phyloP scores from a whole-genome alignment of 53 echinoderm and acorn worm genomes.

The Henricia sp. region DNA sequence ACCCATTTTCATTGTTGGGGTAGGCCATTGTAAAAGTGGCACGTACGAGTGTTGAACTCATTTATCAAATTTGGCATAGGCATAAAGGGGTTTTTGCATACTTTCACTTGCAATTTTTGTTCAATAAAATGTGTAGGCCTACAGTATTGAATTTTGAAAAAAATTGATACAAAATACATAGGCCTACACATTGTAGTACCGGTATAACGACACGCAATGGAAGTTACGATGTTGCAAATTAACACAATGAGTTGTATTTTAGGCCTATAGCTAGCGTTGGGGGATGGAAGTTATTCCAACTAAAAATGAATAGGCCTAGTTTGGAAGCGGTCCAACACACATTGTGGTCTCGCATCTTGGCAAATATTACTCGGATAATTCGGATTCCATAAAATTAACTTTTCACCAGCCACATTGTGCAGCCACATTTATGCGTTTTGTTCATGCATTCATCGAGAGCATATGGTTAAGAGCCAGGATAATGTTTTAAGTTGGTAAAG shows the following conservation, averaged over 20 bases:
- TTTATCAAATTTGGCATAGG: no score
- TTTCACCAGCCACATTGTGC: background rate
- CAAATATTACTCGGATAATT: background rate
- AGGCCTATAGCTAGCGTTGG: background rate
- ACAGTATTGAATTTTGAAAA: no score
- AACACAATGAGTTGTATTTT: background rate
- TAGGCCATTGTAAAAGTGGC: no score
- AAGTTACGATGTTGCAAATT: background rate
- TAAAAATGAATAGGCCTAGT: background rate
- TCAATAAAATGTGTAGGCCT: no score
- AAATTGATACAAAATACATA: no score
- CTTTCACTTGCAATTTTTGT: no score
- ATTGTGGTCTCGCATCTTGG: background rate
- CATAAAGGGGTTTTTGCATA: no score
- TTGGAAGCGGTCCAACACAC: background rate
- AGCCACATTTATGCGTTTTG: background rate
- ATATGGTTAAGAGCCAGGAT: background rate
- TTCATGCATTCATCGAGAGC: background rate
- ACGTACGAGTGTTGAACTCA: no score
- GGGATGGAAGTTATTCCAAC: background rate
- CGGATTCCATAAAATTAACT: slow-evolving; percentile 19
- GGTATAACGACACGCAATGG: no score
- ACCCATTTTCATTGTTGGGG: no score
- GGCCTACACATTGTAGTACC: no score
- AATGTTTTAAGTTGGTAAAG: background rate